Percentiles rank a stretch among this genome's conserved stretches.
phyloP scores from a whole-genome alignment of 2,888 invertebrate species.

The Cylindroiulus punctatus region DNA sequence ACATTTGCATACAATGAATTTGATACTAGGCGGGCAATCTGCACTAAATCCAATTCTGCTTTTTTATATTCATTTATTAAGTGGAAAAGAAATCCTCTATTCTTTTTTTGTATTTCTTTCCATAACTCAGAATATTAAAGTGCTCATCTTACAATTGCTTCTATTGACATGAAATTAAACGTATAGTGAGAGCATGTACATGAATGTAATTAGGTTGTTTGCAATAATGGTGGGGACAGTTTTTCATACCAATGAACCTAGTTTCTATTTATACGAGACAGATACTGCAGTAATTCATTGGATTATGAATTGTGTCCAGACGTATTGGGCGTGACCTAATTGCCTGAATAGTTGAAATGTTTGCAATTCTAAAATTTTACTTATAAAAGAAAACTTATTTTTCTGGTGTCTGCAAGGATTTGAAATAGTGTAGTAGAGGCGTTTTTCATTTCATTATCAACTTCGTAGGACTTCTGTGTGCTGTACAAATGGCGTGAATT shows the following conservation, averaged over 20 bases:
- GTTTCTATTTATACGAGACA: not conserved
- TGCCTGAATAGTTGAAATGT: not conserved
- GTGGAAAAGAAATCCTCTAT: too few species aligned
- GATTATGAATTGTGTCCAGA: not conserved
- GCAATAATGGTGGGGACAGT: not conserved
- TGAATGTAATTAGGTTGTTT: not conserved
- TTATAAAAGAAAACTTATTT: not conserved
- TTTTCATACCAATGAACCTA: not conserved
- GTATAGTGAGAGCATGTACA: not conserved
- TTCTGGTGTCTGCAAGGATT: not conserved
- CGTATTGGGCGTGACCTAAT: not conserved
- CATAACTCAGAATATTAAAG: not conserved
- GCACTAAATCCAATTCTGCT: not conserved
- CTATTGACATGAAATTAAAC: not conserved
- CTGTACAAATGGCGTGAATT: too few species aligned
- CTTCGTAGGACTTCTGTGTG: too few species aligned
- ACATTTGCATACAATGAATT: constrained; percentile 32
- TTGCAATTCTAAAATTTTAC: not conserved
- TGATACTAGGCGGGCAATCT: constrained; percentile 7
- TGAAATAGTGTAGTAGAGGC: too few species aligned
- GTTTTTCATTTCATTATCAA: too few species aligned
- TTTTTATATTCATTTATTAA: not conserved
- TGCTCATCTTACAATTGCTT: not conserved
- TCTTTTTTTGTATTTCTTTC: not conserved
- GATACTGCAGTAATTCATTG: not conserved